These are phyloP conservation scores for Jordanella pulchra DNA, from an alignment of 2,797 vertebrate genomes.

Conservation along the genomic window DNA sequence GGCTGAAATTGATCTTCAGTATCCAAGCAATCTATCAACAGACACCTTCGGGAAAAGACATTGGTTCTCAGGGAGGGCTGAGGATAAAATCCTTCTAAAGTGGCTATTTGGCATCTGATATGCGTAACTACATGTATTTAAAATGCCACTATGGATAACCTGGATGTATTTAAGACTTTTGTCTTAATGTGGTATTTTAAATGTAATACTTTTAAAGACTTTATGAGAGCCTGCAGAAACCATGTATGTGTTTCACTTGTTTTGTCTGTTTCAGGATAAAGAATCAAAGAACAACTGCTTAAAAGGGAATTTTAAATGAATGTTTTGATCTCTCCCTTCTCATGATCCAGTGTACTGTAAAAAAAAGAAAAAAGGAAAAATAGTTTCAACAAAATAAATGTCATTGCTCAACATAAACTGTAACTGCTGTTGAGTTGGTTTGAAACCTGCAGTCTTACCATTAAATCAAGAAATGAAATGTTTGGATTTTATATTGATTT, in stretches of 20 bases:
- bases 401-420: constrained; percentile 1
- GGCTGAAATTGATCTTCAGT: not conserved
- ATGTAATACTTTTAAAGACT: not conserved
- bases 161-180: too few relatives aligned
- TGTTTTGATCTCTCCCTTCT: constrained; percentile 10
- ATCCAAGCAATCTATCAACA: not conserved
- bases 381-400: constrained; percentile 17
- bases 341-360: not conserved
- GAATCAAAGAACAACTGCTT: not conserved
- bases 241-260: not conserved
- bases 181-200: not conserved
- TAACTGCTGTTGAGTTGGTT: constrained; percentile 12
- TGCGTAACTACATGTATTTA: too few relatives aligned
- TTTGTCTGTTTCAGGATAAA: constrained; percentile 3
- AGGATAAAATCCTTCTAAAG: too few relatives aligned
- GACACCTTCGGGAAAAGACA: too few relatives aligned
- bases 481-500: constrained; percentile 22
- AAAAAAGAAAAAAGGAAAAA: not conserved
- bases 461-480: constrained; percentile 13
- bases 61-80: too few relatives aligned
- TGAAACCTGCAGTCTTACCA: constrained; percentile 3
- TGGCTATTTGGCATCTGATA: too few relatives aligned
- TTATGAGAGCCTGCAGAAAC: not conserved
- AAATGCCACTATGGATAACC: too few relatives aligned
- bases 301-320: constrained; percentile 22